Evolutionary conservation across 2,888 invertebrate species (phyloP).

Genomic region (Emmelina monodactyla): DNA sequence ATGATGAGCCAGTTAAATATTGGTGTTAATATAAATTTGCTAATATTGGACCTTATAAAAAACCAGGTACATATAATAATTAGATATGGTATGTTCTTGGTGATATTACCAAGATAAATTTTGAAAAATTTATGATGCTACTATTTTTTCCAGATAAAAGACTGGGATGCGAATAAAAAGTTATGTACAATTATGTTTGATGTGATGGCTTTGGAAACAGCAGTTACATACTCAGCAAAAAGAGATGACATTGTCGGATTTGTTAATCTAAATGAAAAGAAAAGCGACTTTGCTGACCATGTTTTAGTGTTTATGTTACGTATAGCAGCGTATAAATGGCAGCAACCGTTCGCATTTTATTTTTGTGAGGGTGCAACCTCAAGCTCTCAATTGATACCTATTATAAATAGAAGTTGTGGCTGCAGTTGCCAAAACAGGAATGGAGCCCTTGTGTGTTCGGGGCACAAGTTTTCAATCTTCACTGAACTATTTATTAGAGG

Average conservation of each 20-base stretch:
- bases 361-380: conserved; percentile 1
- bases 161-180: background rate
- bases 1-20: conserved; percentile 2
- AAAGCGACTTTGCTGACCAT: background rate
- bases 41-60: background rate
- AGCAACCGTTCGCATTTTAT: background rate
- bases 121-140: background rate
- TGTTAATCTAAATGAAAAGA: background rate
- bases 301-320: background rate
- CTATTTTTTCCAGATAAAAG: background rate
- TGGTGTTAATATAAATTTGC: conserved; percentile 1
- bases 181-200: background rate
- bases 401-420: background rate
- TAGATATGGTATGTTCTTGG: background rate
- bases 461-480: background rate
- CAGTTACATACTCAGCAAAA: background rate
- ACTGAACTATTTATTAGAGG: background rate
- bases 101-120: background rate
- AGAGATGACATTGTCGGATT: background rate
- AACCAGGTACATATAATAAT: background rate
- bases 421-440: background rate
- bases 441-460: background rate
- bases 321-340: background rate
- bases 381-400: background rate
- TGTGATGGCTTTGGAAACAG: background rate